Conservation (phyloP, 2,888 invertebrate genomes). For the Galerucella pusilla region DNA sequence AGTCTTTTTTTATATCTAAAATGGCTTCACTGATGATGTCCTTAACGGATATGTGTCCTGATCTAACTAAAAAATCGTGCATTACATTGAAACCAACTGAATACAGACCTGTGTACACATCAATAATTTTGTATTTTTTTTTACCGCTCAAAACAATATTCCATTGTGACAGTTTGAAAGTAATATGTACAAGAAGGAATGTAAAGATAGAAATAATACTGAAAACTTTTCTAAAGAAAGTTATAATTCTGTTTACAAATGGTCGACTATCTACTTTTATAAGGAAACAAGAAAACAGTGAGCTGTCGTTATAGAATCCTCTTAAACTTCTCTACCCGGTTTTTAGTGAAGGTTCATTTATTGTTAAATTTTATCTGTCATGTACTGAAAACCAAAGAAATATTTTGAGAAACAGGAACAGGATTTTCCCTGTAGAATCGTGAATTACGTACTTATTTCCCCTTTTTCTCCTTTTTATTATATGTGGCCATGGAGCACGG, state of each 20-base stretch:
- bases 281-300: background rate
- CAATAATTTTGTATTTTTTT: background rate
- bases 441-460: background rate
- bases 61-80: no score
- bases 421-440: background rate
- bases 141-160: background rate
- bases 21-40: no score
- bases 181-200: background rate
- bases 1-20: no score
- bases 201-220: background rate
- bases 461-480: background rate
- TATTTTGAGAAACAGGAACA: background rate
- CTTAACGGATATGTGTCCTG: no score
- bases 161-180: background rate
- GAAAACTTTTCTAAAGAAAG: background rate
- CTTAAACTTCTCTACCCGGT: background rate
- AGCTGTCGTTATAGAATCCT: constrained; percentile 1
- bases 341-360: background rate
- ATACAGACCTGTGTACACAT: background rate
- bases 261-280: constrained; percentile 4
- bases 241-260: background rate
- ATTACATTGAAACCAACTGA: background rate
- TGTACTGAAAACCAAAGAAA: background rate
- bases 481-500: background rate
- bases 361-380: background rate